Base-by-base conservation (phyloP, 2,113 vertebrate genomes). In the Heterochromis multidens region DNA sequence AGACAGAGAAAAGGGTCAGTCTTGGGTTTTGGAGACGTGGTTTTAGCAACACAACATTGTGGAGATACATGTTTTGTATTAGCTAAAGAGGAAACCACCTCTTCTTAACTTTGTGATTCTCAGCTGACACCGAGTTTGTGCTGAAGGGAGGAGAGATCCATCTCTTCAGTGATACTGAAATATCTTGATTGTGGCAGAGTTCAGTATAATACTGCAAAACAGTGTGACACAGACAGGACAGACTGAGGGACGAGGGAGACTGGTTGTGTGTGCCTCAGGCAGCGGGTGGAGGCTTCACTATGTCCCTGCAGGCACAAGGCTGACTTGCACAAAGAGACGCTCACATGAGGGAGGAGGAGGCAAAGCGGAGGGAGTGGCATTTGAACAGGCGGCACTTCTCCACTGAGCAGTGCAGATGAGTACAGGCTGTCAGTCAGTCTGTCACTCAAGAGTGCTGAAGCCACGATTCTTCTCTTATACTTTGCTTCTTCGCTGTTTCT, bases 331-430 rank as follows among this genome's bases (percentile, higher is more conserved):
- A 70, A 76, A 27, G 77, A 88, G 87, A 87, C 57, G 52, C 89
- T 88, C 78, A 46, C 82, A 91, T 77, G 80, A 89, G 49, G 63
- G 82, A 82, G 84, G 81, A 82, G 79, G 87, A 65, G 76, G 80
- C 29, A 43, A 70, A 74, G 33, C 7, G 16, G 90, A 89, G 83
- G 92, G 90, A 87, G 94, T 87, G 92, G 85, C 87, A 54, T 92
- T 78, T 77, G 79, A 92, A 74, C 82, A 90, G 89, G 87, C 83
- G 14, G 81, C 74, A 60, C 84, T 79, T 86, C 61, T 89, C 76
- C 67, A 61, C 88, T 74, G 81, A 89, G 86, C 62, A 58, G 65
- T 37, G 40, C 90, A 85, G 81, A 93, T 80, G 86, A 91, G 83
- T 17, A 77, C 72, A 85, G 88, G 21, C 83, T 86, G 88, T 85